Evolutionary conservation across 2,888 invertebrate genomes (phyloP), one percentile per base, ranked within the genome.

Genomic region (Leptogaster cylindrica): DNA sequence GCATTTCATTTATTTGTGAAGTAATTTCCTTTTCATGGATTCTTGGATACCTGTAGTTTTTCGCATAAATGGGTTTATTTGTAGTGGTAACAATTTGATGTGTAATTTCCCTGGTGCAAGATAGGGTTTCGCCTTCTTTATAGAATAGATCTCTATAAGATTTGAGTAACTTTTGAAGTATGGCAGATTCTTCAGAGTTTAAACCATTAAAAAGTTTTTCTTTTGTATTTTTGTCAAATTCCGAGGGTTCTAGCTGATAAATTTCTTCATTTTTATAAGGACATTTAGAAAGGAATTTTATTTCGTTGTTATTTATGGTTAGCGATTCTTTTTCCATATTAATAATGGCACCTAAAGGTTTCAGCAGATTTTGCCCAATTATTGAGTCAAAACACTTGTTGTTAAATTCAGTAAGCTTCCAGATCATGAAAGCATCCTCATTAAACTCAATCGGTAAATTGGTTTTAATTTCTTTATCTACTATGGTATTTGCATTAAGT

Each of bases 391-490:
- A 67, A 50, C 25, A 27, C 65, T 69, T 69, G 27, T 67, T 55
- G 31, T 41, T 46, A 63, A 71, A 72, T 25, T 50, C 41, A 31
- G 69, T 33, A 27, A 71, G 65, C 36, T 72, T 71, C 58, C 68
- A 71, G 10, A 65, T 70, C 70, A 72, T 72, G 27, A 55, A 70
- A 10, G 67, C 66, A 41, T 71, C 63, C 65, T 66, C 61, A 33
- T 70, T 61, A 50, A 72, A 73, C 65, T 71, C 70, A 31, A 50
- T 2, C 8, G 71, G 68, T n/a, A 72, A 36, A 48, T 68, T 20
- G 39, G 71, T 68, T 39, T 69, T 66, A 51, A 70, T 51, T 51
- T 72, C 69, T 25, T 70, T 41, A 10, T 69, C 65, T 20, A 70
- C 63, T 28, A 48, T 51, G 20, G 63, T 64, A 31, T 44, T 66